These are phyloP conservation scores for Scaptomyza pallida DNA, from an alignment of 1,140 invertebrate species.

Conservation along the genomic window DNA sequence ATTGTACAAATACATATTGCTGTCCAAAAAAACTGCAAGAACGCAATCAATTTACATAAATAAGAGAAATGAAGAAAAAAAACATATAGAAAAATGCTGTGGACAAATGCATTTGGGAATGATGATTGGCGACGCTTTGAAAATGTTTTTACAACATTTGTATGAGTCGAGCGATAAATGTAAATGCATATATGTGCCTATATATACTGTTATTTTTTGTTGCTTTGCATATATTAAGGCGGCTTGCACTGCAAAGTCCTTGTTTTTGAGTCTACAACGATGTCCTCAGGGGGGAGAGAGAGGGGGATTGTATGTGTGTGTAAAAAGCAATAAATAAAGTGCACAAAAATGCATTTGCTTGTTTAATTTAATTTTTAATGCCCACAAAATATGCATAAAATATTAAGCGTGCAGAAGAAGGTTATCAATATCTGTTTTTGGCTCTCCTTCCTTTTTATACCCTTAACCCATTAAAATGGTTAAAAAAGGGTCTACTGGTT, in stretches of 20 bases:
- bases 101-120: conserved; percentile 30
- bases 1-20: conserved; percentile 40
- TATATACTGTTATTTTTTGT: conserved; percentile 6
- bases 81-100: no score
- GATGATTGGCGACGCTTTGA: conserved; percentile 55
- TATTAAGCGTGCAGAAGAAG: conserved; percentile 59
- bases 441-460: no score
- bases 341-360: conserved; percentile 69
- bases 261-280: not conserved
- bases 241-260: not conserved
- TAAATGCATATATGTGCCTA: conserved; percentile 1
- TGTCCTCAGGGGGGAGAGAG: conserved; percentile 33
- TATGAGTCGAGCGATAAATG: conserved; percentile 9
- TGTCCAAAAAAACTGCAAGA: conserved; percentile 30
- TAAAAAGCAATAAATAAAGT: conserved; percentile 69
- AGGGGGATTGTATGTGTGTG: conserved; percentile 33
- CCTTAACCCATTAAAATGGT: no score
- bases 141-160: conserved; percentile 79
- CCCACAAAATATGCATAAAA: conserved; percentile 81
- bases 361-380: conserved; percentile 83
- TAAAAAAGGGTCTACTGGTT: no score
- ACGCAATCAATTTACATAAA: conserved; percentile 36
- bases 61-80: no score
- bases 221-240: conserved; percentile 73
- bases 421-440: conserved; percentile 42